Percentiles rank a stretch among this genome's conserved stretches.
Conservation (phyloP, 1,140 invertebrate genomes). For the Belonocnema kinseyi region DNA sequence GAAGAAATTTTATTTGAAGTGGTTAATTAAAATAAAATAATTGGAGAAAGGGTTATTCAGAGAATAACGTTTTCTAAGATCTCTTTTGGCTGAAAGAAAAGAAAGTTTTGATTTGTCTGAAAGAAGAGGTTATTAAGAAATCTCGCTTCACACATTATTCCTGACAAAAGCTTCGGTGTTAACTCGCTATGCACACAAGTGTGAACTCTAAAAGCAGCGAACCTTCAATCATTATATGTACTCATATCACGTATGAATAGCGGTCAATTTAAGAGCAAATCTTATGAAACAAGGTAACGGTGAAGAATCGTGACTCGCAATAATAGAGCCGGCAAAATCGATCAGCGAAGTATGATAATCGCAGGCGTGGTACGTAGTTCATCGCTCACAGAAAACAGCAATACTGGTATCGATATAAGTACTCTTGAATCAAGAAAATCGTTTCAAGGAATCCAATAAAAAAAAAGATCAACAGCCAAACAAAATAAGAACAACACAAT, state of each 20-base stretch:
- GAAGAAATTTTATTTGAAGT: no score
- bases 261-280: constrained; percentile 6
- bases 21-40: no score
- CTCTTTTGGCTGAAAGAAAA: no score
- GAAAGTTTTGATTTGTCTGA: no score
- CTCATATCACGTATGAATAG: constrained; percentile 9
- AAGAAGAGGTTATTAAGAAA: neutral
- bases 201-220: neutral
- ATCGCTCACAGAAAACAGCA: constrained; percentile 11
- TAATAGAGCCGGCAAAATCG: constrained; percentile 44
- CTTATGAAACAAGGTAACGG: constrained; percentile 33
- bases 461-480: neutral
- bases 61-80: no score
- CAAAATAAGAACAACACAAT: neutral
- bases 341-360: constrained; percentile 40
- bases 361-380: constrained; percentile 13
- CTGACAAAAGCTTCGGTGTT: neutral
- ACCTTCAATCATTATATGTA: neutral
- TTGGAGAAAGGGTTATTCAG: no score
- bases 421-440: constrained; percentile 38
- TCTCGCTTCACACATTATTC: neutral
- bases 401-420: constrained; percentile 37
- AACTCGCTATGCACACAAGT: constrained; percentile 1
- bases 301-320: constrained; percentile 31
- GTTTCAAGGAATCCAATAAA: constrained; percentile 40